Conservation (phyloP, 2,888 invertebrate species). For the Dendrolimus houi region DNA sequence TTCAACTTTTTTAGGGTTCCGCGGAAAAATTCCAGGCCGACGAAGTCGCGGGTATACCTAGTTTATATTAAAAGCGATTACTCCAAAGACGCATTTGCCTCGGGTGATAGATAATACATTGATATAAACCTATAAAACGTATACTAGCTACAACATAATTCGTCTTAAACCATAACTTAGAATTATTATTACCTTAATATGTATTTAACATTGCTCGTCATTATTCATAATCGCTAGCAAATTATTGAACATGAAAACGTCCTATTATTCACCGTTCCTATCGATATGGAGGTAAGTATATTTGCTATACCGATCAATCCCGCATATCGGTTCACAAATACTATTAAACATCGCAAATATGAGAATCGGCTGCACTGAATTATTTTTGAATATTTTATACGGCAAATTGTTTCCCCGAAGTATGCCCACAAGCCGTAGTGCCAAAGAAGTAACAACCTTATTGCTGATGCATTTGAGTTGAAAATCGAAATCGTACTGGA, state of each 20-base stretch:
- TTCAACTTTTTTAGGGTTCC: no score
- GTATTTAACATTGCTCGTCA: no score
- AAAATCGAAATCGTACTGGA: no score
- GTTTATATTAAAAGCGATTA: no score
- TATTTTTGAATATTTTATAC: conserved; percentile 36
- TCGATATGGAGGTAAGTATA: conserved; percentile 5
- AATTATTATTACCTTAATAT: no score
- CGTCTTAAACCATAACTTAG: no score
- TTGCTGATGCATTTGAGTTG: background rate
- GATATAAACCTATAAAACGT: no score
- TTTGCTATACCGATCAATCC: conserved; percentile 13
- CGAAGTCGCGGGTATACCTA: no score
- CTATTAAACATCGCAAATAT: background rate
- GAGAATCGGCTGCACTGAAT: conserved; percentile 11
- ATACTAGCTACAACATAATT: no score
- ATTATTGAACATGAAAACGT: background rate
- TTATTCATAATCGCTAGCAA: background rate
- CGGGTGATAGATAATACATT: no score
- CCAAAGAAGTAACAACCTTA: background rate
- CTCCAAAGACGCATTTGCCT: no score
- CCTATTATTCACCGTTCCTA: background rate
- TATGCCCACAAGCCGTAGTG: background rate
- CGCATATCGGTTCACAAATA: background rate
- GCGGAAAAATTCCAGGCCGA: no score
- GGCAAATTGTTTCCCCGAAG: background rate